Base-by-base conservation (phyloP, 2,888 invertebrate species). In the Mimas tiliae region DNA sequence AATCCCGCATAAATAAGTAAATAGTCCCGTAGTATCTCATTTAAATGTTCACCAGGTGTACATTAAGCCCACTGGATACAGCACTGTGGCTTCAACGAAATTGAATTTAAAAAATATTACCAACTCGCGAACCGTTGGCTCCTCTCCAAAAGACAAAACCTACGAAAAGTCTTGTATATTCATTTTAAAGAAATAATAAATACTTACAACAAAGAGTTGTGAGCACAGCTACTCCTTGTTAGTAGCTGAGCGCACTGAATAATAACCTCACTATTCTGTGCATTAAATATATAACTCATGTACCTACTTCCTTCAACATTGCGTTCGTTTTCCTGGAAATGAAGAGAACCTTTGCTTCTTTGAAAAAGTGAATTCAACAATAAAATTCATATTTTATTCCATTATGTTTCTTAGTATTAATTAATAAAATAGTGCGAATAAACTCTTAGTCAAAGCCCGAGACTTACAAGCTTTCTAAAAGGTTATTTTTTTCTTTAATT, bases 21-120 rank as follows among this genome's bases (percentile, higher is more conserved):
- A 84, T 81, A 83, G 80, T 77, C 79, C 78, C 73, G 83, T 86
- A 84, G 88, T 90, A 88, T 89, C 88, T 91, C 87, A 93, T 90
- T 91, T 89, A 86, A 89, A 86, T 84, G 89, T 87, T 87, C 90
- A 87, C 87, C 93, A 91, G 92, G 92, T 93, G 93, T 88, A 87
- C 91, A 91, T 91, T 92, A 92, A 91, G 89, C 88, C 85, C 81
- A 84, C 86, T 86, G 87, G 87, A 89, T 90, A 89, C 86, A 87
- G 87, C 82, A 79, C 85, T 90, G 91, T 88, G 90, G 91, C 90
- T 90, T 88, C 86, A 87, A 88, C 87, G 89, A 92, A 93, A 93
- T 93, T 93, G 92, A 93, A 93, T 93, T 93, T 91, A 90, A 93
- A 93, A 93, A 93, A 93, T 93, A 93, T 93, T 90, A 91, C 92